Conservation (phyloP, 2,888 invertebrate species). For the Netelia inedita region DNA sequence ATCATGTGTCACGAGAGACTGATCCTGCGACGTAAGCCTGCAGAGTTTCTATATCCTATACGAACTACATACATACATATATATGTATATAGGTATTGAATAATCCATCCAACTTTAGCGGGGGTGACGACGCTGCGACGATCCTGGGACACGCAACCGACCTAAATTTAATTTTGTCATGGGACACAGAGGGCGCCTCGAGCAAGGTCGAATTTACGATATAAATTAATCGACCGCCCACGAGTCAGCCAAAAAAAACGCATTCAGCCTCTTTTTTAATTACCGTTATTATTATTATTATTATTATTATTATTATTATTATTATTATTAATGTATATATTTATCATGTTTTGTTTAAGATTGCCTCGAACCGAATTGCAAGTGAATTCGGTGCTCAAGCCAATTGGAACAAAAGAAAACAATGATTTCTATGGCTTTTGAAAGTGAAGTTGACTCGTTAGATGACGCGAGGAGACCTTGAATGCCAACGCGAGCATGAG, state of each 20-base stretch:
- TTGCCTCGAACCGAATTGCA: no score
- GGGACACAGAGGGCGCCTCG: conserved; percentile 9
- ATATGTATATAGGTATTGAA: conserved; percentile 22
- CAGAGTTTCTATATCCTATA: conserved; percentile 38
- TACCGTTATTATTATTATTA: no score
- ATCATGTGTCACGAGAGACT: conserved; percentile 66
- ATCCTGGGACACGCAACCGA: conserved; percentile 62
- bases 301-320: no score
- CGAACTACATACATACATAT: neutral
- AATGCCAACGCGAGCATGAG: neutral
- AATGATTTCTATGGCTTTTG: no score
- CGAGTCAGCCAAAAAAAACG: conserved; percentile 7
- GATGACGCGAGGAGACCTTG: no score
- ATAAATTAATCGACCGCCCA: conserved; percentile 34
- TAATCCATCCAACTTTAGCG: conserved; percentile 55
- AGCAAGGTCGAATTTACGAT: conserved; percentile 46
- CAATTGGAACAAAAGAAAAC: no score
- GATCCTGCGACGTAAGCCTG: conserved; percentile 58
- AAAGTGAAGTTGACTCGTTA: no score
- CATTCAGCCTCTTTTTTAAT: no score
- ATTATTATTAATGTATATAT: neutral
- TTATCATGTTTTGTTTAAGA: no score
- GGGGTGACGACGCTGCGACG: conserved; percentile 54
- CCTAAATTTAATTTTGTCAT: conserved; percentile 59
- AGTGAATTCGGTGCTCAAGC: no score